A percentile compares a stretch with the other conserved stretches of the same genome.
These are phyloP conservation scores for Amazona vittata DNA, from an alignment of 2,113 vertebrate genomes.

Conservation along the genomic window DNA sequence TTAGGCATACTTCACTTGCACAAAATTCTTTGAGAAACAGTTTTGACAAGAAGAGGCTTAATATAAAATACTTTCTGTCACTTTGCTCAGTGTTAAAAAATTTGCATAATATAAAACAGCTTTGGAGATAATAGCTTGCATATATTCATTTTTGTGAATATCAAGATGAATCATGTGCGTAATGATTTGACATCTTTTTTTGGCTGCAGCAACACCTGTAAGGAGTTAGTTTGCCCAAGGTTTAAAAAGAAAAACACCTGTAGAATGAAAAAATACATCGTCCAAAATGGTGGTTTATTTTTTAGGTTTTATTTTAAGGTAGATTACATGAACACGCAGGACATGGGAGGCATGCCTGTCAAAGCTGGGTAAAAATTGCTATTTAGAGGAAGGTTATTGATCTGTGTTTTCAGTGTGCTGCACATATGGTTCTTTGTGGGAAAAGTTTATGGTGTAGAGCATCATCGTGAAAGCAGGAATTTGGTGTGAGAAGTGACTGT, in stretches of 20 bases:
- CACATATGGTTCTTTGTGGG: not conserved
- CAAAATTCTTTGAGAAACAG: constrained; percentile 38
- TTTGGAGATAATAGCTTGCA: constrained; percentile 57
- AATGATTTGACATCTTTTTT: constrained; percentile 8
- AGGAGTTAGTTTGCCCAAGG: not conserved
- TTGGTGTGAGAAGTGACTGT: not conserved
- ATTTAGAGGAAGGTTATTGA: not conserved
- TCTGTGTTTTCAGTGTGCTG: not conserved
- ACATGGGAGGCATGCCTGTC: not conserved
- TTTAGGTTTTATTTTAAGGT: not conserved
- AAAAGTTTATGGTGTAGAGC: not conserved
- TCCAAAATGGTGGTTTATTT: not conserved
- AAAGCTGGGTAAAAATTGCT: not conserved
- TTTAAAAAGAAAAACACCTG: not conserved
- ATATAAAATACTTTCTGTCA: constrained; percentile 63
- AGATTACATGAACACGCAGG: not conserved
- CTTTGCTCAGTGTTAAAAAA: constrained; percentile 55
- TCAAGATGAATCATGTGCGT: constrained; percentile 44
- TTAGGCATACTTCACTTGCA: constrained; percentile 26
- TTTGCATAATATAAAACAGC: constrained; percentile 54
- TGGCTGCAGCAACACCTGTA: not conserved
- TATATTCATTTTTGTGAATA: constrained; percentile 55
- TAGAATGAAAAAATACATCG: not conserved
- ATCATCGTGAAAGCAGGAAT: not conserved
- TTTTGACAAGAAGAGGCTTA: constrained; percentile 61